Evolutionary conservation across 2,797 vertebrate genomes (phyloP).

Genomic region (Phoxinus dragarum): DNA sequence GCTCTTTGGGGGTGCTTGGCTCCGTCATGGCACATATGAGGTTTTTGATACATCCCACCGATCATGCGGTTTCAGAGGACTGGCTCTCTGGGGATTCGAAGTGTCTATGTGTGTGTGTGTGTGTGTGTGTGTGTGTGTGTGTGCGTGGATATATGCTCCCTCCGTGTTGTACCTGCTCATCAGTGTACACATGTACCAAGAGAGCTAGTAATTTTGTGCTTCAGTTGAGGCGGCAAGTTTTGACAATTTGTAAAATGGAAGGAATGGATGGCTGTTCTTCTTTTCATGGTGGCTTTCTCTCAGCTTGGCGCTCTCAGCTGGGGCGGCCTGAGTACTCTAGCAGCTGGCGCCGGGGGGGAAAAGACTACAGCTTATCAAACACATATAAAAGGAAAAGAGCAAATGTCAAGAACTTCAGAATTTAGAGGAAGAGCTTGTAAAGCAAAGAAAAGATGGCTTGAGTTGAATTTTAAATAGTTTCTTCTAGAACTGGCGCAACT

Average conservation of each 20-base stretch:
- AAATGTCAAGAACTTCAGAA: conserved; percentile 38
- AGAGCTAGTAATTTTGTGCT: conserved; percentile 25
- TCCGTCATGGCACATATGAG: neutral
- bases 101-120: neutral
- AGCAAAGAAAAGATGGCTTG: conserved; percentile 25
- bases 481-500: neutral
- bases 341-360: neutral
- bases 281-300: conserved; percentile 37
- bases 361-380: conserved; percentile 32
- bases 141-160: neutral
- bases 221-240: conserved; percentile 14
- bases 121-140: neutral
- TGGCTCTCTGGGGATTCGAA: neutral
- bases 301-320: conserved; percentile 1
- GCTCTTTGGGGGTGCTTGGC: neutral
- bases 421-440: conserved; percentile 24
- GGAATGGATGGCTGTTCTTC: conserved; percentile 32
- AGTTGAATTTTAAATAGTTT: conserved; percentile 14
- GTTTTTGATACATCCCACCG: conserved; percentile 26
- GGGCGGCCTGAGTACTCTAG: neutral
- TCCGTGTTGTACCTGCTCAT: neutral
- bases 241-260: conserved; percentile 24
- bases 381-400: conserved; percentile 33
- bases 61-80: conserved; percentile 30
- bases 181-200: neutral